Base-by-base conservation (phyloP, 1,140 invertebrate genomes). In the Ips typographus region DNA sequence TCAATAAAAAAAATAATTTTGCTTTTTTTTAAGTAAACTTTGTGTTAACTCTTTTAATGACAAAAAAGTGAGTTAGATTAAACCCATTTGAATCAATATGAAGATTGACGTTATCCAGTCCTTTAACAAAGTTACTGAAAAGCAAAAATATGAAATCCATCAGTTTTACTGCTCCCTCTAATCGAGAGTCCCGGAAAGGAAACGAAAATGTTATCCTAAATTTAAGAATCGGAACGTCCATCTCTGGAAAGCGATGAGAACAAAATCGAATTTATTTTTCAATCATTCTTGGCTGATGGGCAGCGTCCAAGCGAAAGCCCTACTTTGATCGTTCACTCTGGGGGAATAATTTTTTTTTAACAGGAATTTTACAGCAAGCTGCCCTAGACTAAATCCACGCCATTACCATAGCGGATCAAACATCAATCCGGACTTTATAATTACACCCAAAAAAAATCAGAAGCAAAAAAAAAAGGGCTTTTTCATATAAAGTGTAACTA, bases 251-350 rank as follows among this genome's bases (percentile, higher is more conserved):
- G 77, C 75, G 76, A 77, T 77, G 76, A 76, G 74, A 69, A 68
- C 74, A 73, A 77, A 81, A 81, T 81, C 76, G 75, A 80, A 80
- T 81, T 81, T 81, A 79, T 80, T 80, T 81, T 81, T 79, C 80
- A 81, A 81, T 81, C 80, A 80, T 81, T 80, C 76, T 78, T 76
- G 79, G 78, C 80, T 81, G 78, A 81, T 80, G 79, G 80, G 78
- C 78, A 77, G 68, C 73, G 57, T 68, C 65, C 65, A 47, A 61
- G 37, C 41, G 43, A 56, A 22, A 44, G 59, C 60, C 55, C 47
- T 49, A 55, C 67, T 57, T 61, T 68, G 58, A 53, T 47, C 56
- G 5, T 40, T 8, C 67, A 42, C 67, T 63, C 67, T 42, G 40
- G 51, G 60, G 58, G 51, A 69, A 68, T 68, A 56, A 68, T 60